phyloP scores from a whole-genome alignment of 1,140 invertebrate species.

The Macrotrachela quadricornifera region DNA sequence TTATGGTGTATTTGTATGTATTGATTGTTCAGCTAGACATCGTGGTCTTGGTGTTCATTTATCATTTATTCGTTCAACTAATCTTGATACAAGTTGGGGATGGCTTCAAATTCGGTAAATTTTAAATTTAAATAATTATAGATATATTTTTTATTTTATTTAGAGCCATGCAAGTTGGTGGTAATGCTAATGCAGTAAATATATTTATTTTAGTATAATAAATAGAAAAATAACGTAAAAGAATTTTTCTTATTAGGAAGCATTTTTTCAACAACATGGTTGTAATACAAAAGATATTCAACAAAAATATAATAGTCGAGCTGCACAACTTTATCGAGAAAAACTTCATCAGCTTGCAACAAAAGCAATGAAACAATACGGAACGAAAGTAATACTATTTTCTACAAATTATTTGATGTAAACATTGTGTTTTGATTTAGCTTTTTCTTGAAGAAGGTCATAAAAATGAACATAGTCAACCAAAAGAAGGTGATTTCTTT shows the following conservation, averaged over 20 bases:
- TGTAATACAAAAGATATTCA: conserved; percentile 74
- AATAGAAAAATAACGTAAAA: no score
- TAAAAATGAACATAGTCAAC: background rate
- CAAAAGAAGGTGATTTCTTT: background rate
- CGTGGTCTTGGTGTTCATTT: conserved; percentile 83
- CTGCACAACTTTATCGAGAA: conserved; percentile 62
- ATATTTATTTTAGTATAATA: conserved; percentile 9
- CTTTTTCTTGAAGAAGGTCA: background rate
- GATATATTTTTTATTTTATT: no score
- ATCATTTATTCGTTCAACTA: conserved; percentile 83
- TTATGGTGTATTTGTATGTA: conserved; percentile 97
- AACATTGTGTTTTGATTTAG: background rate
- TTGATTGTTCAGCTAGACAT: conserved; percentile 95
- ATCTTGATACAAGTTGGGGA: conserved; percentile 95
- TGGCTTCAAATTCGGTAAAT: conserved; percentile 65
- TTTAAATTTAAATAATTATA: no score
- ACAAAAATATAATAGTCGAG: conserved; percentile 88
- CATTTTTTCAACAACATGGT: conserved; percentile 76
- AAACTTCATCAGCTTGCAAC: conserved; percentile 41
- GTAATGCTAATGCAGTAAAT: conserved; percentile 71
- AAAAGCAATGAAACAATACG: conserved; percentile 66
- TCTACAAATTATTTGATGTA: no score
- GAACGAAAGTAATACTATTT: conserved; percentile 47
- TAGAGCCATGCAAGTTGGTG: conserved; percentile 77
- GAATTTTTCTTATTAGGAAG: conserved; percentile 37